A percentile compares a stretch with the other conserved stretches of the same genome.
Conservation (phyloP, 2,888 invertebrate species). For the Trissoscelio sp. region DNA sequence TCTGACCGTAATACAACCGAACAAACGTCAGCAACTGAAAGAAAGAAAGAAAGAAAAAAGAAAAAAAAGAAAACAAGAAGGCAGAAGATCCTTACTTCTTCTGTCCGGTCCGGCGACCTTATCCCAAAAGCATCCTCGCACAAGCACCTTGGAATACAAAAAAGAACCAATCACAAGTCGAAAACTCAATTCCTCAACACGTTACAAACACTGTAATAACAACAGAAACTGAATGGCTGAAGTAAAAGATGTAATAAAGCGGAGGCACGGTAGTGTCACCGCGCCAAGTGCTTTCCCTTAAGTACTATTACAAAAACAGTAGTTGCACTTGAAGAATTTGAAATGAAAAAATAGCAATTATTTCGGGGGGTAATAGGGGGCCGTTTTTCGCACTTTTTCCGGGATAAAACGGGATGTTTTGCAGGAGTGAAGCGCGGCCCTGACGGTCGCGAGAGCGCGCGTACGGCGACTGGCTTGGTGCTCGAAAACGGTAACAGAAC, state of each 20-base stretch:
- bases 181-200: conserved; percentile 35
- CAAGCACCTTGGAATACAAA: background rate
- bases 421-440: conserved; percentile 31
- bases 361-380: background rate
- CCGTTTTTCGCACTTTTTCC: conserved; percentile 7
- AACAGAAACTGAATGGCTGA: conserved; percentile 28
- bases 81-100: conserved; percentile 30
- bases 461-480: conserved; percentile 64
- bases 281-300: conserved; percentile 34
- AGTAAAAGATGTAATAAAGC: too few species aligned
- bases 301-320: too few species aligned
- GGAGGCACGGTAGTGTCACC: conserved; percentile 38
- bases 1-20: conserved; percentile 53
- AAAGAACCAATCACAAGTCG: conserved; percentile 33
- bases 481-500: conserved; percentile 66
- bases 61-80: too few species aligned
- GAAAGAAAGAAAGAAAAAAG: too few species aligned
- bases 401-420: background rate
- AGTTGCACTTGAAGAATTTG: background rate
- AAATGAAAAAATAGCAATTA: too few species aligned
- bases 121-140: conserved; percentile 44
- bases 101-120: conserved; percentile 22
- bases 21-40: background rate
- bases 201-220: conserved; percentile 37
- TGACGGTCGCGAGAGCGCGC: conserved; percentile 62